Percentiles rank a stretch among this genome's conserved stretches.
Evolutionary conservation across 2,888 invertebrate genomes (phyloP).

Genomic region (Synergus itoensis): DNA sequence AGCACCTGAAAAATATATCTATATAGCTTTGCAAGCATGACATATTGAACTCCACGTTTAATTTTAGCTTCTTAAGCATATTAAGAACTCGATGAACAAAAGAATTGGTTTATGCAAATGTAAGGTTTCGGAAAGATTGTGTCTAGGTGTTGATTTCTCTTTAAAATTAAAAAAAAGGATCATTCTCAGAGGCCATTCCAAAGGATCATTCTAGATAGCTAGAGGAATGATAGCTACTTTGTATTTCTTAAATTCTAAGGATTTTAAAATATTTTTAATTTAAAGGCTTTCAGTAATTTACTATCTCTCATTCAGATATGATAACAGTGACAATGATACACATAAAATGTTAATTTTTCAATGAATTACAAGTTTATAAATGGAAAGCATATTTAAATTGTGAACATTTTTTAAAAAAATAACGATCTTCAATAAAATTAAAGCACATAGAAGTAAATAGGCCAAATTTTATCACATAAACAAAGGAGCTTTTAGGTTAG

Average conservation of each 20-base stretch:
- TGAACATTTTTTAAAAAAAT: not conserved
- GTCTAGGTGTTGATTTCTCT: not conserved
- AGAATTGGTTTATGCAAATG: conserved; percentile 11
- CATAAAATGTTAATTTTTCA: not conserved
- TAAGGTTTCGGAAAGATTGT: not conserved
- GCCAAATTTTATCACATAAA: not conserved
- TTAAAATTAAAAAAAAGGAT: not conserved
- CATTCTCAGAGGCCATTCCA: not conserved
- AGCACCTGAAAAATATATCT: not conserved
- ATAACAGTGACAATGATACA: too few relatives aligned
- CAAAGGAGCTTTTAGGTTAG: conserved; percentile 17
- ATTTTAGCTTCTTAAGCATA: not conserved
- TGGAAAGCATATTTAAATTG: not conserved
- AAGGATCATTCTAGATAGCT: too few relatives aligned
- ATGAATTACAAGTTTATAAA: not conserved
- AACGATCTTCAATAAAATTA: not conserved
- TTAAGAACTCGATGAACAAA: not conserved
- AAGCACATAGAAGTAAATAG: not conserved
- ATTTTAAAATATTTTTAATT: not conserved
- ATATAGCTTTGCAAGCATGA: not conserved
- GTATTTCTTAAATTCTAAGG: not conserved
- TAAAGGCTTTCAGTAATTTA: not conserved
- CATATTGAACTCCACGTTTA: not conserved
- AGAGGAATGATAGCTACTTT: too few relatives aligned
- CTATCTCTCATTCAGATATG: not conserved